Evolutionary conservation across 2,797 vertebrate genomes (phyloP), one percentile per base, ranked within the genome.

Genomic region (Halcyon chelicuti): DNA sequence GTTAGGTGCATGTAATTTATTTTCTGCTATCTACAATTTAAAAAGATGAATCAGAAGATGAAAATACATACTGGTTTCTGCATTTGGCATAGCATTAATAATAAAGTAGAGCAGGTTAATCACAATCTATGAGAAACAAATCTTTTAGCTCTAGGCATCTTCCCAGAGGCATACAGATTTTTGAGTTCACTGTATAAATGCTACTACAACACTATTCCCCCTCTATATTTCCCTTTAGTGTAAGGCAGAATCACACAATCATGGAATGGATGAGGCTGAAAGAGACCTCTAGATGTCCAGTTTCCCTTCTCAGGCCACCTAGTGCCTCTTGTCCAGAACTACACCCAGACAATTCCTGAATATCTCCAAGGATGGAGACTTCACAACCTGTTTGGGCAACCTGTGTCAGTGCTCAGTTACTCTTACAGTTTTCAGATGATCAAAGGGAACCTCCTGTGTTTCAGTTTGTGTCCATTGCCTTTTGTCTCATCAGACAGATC

Each of bases 21-120:
- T 94, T 86, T 94, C 35, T 75, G 14, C 47, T 88, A 70, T 63
- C 61, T 55, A 62, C 25, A 90, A 58, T 88, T 91, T 81, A 95
- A 92, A 1, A 0, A 83, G 54, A 74, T 65, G 10, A 58, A 92
- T 91, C 65, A 33, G 25, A 76, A 89, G 33, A 86, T 81, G 54
- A 86, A 88, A 93, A 90, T 70, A 49, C 23, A 57, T 63, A 46
- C 28, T 21, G 15, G 3, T 46, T 82, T 76, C 33, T 85, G 15
- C 23, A 80, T 93, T 95, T 88, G 22, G 31, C 58, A 58, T 49
- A 88, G 13, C 17, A 86, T 81, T 94, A 94, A 91, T 86, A 86
- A 84, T 86, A 70, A 84, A 78, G 28, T 58, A 73, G 49, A 93
- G 10, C 6, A 72, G 14, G 61, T 71, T 77, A 88, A 87, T 84